Conservation (phyloP, 2,113 vertebrate species). For the Butorides virescens region DNA sequence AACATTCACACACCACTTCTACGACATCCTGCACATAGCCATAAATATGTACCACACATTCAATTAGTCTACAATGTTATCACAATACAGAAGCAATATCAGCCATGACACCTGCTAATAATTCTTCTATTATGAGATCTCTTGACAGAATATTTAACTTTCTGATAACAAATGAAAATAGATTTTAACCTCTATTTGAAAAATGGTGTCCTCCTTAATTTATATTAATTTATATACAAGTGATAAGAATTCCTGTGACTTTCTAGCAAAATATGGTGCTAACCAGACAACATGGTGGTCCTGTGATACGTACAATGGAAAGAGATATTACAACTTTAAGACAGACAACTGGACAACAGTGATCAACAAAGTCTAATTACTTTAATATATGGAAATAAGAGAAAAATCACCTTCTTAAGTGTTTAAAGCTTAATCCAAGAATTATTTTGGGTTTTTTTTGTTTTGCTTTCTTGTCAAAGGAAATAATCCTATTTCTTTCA, state of each 20-base stretch:
- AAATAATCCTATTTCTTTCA: background rate
- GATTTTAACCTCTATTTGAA: background rate
- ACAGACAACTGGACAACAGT: background rate
- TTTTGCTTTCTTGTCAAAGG: background rate
- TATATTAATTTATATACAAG: background rate
- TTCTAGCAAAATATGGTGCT: background rate
- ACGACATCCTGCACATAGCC: background rate
- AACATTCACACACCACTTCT: background rate
- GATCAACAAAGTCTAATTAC: background rate
- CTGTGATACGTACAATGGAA: fast-evolving
- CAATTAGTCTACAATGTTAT: background rate
- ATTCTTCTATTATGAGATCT: background rate
- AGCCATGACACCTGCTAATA: background rate
- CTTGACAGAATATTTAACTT: background rate
- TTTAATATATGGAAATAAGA: background rate
- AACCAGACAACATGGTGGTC: background rate
- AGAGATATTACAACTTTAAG: background rate
- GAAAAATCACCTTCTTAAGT: fast-evolving
- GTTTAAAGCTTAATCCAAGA: background rate
- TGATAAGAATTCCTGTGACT: background rate
- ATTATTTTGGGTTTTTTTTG: background rate
- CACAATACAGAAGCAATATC: background rate
- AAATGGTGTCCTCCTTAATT: fast-evolving
- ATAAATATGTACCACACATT: background rate
- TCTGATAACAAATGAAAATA: background rate